Evolutionary conservation across 2,113 vertebrate species (phyloP).

Genomic region (Passer montanus): DNA sequence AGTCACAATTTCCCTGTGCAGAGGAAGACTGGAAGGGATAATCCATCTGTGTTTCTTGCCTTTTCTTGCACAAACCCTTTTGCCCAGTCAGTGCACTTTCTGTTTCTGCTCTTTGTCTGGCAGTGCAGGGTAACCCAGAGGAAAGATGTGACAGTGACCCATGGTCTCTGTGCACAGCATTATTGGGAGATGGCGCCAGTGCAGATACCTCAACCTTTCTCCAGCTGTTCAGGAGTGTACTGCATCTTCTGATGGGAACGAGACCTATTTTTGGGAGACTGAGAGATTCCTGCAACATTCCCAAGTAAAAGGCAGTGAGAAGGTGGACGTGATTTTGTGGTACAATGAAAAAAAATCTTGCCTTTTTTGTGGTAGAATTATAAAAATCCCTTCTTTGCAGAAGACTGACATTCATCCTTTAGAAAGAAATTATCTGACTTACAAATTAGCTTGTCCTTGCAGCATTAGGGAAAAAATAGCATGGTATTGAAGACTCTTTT

Average conservation of each 20-base stretch:
- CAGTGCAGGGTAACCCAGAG: fast-evolving
- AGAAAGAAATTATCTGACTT: not conserved
- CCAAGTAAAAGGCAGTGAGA: not conserved
- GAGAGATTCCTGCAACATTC: not conserved
- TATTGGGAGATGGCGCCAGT: not conserved
- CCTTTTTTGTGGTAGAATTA: not conserved
- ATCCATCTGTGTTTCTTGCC: not conserved
- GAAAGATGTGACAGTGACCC: not conserved
- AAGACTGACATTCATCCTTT: not conserved
- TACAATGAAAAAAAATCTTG: not conserved
- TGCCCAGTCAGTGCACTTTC: not conserved
- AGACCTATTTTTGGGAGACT: not conserved
- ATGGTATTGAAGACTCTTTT: not conserved
- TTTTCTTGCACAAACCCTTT: not conserved
- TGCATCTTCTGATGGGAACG: not conserved
- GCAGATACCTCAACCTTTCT: not conserved
- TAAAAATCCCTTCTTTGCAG: not conserved
- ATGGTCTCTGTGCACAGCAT: fast-evolving
- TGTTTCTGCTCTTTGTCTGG: not conserved
- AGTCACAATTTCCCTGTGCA: not conserved
- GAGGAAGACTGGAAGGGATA: not conserved
- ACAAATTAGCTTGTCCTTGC: constrained; percentile 38
- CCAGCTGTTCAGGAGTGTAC: not conserved
- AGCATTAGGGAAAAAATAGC: constrained; percentile 39
- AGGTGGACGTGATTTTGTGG: not conserved